phyloP scores from a whole-genome alignment of 2,113 vertebrate species.

The Monarcha castaneiventris region DNA sequence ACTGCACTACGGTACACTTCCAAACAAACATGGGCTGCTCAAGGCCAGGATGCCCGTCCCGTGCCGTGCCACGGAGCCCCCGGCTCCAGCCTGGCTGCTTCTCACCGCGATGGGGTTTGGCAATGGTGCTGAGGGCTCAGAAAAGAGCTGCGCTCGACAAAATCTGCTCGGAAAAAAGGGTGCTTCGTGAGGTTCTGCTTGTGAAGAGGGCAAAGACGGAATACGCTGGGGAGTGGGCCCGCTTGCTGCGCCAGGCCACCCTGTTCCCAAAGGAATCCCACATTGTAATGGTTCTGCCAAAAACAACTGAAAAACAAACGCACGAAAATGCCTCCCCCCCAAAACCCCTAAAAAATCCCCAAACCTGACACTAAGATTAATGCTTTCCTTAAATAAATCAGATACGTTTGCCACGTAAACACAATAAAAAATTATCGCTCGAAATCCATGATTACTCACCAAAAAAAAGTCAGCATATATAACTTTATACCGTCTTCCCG shows the following conservation, averaged over 20 bases:
- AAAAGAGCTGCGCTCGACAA: conserved; percentile 51
- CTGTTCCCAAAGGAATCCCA: conserved; percentile 53
- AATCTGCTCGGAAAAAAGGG: conserved; percentile 4
- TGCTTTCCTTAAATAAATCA: conserved; percentile 72
- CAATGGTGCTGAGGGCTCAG: conserved; percentile 63
- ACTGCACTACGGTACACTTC: conserved; percentile 80
- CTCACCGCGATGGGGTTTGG: conserved; percentile 30
- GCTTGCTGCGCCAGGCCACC: not conserved
- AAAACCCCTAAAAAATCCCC: not conserved
- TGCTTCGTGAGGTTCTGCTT: not conserved
- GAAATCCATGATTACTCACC: conserved; percentile 63
- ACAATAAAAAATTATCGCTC: conserved; percentile 59
- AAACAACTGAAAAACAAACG: conserved; percentile 18
- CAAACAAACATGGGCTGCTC: conserved; percentile 73
- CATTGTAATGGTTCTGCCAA: conserved; percentile 48
- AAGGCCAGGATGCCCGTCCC: conserved; percentile 54
- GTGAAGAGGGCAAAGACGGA: conserved; percentile 10
- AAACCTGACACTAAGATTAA: conserved; percentile 52
- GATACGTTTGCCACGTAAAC: conserved; percentile 55
- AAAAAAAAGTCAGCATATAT: conserved; percentile 16
- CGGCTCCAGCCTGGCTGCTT: conserved; percentile 24
- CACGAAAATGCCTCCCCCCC: not conserved
- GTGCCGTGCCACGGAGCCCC: not conserved
- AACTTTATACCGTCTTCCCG: conserved; percentile 28
- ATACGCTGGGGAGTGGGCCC: not conserved